These are phyloP conservation scores for Dryadula phaetusa DNA, from an alignment of 2,888 invertebrate species.

Conservation along the genomic window DNA sequence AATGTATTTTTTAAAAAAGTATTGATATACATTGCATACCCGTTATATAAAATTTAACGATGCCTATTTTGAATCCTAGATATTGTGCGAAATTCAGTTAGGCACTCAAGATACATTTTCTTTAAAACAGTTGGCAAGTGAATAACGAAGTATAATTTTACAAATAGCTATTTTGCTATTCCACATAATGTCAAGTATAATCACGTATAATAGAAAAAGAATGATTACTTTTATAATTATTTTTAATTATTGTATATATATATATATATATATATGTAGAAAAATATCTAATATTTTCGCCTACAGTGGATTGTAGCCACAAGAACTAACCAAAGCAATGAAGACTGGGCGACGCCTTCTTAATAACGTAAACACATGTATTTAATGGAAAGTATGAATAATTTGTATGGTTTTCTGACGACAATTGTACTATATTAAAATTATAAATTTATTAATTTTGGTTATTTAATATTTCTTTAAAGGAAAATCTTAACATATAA, in stretches of 20 bases:
- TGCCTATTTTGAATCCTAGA: no score
- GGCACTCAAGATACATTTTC: neutral
- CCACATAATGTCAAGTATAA: no score
- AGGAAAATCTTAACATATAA: slow-evolving; percentile 2
- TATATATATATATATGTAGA: no score
- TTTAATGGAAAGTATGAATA: slow-evolving; percentile 22
- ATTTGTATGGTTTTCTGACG: slow-evolving; percentile 19
- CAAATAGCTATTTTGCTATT: neutral
- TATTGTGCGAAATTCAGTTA: neutral
- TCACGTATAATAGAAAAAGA: no score
- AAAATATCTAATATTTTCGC: slow-evolving; percentile 1
- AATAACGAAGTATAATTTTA: neutral
- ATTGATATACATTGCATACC: no score
- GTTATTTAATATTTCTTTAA: neutral
- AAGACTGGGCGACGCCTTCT: slow-evolving; percentile 28
- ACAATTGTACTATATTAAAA: neutral
- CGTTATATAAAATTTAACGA: no score
- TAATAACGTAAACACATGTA: slow-evolving; percentile 15
- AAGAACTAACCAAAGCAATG: slow-evolving; percentile 13
- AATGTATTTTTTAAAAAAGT: no score
- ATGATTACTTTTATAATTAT: no score
- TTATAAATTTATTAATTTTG: neutral
- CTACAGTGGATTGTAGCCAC: slow-evolving; percentile 1
- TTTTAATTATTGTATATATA: no score
- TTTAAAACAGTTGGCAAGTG: neutral